Conservation (phyloP, 1,140 invertebrate genomes). For the Heliconius himera region DNA sequence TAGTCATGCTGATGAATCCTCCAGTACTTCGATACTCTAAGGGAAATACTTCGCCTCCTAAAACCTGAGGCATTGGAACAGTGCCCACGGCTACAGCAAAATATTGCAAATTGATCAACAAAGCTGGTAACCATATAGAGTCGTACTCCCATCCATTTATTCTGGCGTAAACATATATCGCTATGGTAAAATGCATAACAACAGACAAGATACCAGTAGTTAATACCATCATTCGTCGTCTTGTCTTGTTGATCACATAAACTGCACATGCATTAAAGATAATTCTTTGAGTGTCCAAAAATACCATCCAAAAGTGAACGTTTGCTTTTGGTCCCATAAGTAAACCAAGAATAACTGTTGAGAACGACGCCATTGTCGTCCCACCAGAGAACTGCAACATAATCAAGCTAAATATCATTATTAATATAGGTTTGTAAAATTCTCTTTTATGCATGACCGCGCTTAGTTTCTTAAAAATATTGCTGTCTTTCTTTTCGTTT, state of each 20-base stretch:
- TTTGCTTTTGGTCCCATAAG: slow-evolving; percentile 77
- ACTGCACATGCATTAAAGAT: slow-evolving; percentile 66
- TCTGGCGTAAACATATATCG: slow-evolving; percentile 51
- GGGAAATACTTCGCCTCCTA: slow-evolving; percentile 64
- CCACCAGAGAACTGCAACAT: slow-evolving; percentile 60
- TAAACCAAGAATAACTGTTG: slow-evolving; percentile 82
- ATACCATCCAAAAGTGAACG: slow-evolving; percentile 84
- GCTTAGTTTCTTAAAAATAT: slow-evolving; percentile 37
- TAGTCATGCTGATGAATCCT: slow-evolving; percentile 49
- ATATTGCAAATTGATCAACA: slow-evolving; percentile 57
- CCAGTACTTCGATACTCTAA: slow-evolving; percentile 57
- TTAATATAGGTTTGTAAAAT: slow-evolving; percentile 65
- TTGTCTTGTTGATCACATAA: slow-evolving; percentile 60
- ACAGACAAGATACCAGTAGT: slow-evolving; percentile 47
- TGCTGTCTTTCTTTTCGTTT: slow-evolving; percentile 32
- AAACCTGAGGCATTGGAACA: slow-evolving; percentile 61
- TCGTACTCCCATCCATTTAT: slow-evolving; percentile 41
- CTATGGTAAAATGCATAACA: slow-evolving; percentile 50
- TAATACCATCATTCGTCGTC: slow-evolving; percentile 60
- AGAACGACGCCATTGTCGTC: slow-evolving; percentile 84
- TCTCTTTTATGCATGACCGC: slow-evolving; percentile 54
- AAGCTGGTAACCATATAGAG: slow-evolving; percentile 56
- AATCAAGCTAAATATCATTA: slow-evolving; percentile 58
- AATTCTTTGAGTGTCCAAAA: slow-evolving; percentile 81
- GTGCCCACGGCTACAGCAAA: slow-evolving; percentile 59